These are phyloP conservation scores for Lithobates sylvaticus DNA, from an alignment of 2,797 vertebrate genomes.

Conservation along the genomic window DNA sequence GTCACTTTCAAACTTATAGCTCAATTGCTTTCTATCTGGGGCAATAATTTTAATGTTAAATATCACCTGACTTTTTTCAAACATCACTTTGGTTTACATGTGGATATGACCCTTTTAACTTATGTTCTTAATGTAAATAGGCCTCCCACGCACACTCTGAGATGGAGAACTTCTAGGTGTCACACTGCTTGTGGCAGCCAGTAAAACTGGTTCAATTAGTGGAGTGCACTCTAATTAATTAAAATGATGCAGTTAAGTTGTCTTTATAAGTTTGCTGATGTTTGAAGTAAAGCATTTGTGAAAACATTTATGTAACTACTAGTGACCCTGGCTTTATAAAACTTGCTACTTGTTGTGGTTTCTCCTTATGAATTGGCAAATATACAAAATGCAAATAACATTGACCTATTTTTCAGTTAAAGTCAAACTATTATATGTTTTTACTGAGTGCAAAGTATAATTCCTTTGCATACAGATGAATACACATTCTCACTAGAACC, in stretches of 20 bases:
- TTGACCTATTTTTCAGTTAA: not conserved
- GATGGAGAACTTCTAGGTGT: not conserved
- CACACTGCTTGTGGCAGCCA: not conserved
- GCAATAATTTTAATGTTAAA: too few relatives aligned
- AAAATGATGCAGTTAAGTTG: not conserved
- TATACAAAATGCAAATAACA: not conserved
- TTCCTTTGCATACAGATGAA: too few relatives aligned
- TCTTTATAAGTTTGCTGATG: slow-evolving; percentile 30
- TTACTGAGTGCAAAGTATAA: too few relatives aligned
- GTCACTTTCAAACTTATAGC: too few relatives aligned
- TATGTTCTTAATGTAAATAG: not conserved
- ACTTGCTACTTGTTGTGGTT: not conserved
- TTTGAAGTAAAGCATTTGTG: not conserved
- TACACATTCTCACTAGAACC: too few relatives aligned
- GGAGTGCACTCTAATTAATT: slow-evolving; percentile 30
- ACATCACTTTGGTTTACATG: not conserved
- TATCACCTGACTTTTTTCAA: too few relatives aligned
- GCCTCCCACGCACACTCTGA: not conserved
- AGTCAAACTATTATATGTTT: too few relatives aligned
- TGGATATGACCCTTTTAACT: not conserved
- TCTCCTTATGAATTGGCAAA: not conserved
- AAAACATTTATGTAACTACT: not conserved
- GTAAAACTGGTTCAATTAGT: slow-evolving; percentile 30
- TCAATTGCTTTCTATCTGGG: too few relatives aligned
- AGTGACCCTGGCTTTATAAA: not conserved